Conservation (phyloP, 2,113 vertebrate genomes). For the Choloepus hoffmanni region DNA sequence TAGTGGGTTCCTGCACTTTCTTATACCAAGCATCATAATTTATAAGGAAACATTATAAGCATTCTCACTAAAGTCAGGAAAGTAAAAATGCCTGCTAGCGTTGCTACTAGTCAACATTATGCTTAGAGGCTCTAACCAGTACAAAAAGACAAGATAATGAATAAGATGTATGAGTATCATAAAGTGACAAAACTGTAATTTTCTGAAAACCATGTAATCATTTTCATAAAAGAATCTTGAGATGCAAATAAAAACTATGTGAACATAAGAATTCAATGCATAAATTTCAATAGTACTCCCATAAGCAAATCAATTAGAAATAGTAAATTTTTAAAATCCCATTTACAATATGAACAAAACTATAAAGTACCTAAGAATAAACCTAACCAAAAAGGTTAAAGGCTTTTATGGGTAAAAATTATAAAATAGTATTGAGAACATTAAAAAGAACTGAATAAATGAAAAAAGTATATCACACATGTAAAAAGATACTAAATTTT, state of each 20-base stretch:
- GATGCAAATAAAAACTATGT: not conserved
- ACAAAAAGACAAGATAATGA: not conserved
- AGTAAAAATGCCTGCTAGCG: not conserved
- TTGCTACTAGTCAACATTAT: not conserved
- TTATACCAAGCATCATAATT: not conserved
- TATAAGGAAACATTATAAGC: not conserved
- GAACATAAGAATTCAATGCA: not conserved
- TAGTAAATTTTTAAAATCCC: not conserved
- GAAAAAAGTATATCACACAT: not conserved
- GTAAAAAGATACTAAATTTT: not conserved
- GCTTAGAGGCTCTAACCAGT: not conserved
- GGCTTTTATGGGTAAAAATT: not conserved
- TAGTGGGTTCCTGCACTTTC: not conserved
- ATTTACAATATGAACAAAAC: not conserved
- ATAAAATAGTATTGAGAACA: not conserved
- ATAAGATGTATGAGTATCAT: not conserved
- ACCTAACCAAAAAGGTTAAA: not conserved
- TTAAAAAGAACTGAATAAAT: not conserved
- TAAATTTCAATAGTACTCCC: not conserved
- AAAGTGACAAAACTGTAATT: not conserved
- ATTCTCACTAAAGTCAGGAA: not conserved
- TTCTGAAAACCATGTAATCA: slow-evolving; percentile 14
- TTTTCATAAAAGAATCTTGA: not conserved
- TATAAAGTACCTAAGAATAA: not conserved
- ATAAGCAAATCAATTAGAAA: slow-evolving; percentile 1